These are phyloP conservation scores for Corynorhinus townsendii DNA, from an alignment of 2,113 vertebrate species.

Conservation along the genomic window DNA sequence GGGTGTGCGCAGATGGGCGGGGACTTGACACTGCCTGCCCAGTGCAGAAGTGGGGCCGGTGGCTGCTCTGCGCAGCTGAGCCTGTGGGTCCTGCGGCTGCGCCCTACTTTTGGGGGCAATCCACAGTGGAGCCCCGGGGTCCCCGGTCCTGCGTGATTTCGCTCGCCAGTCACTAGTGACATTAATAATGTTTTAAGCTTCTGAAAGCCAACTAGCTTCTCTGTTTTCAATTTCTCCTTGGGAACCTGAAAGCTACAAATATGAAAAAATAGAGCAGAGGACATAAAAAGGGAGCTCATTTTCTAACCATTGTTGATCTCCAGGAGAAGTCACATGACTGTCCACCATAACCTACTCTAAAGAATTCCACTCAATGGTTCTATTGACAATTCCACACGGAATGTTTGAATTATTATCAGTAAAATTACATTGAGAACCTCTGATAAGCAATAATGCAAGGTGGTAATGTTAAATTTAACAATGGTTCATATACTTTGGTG, in stretches of 20 bases:
- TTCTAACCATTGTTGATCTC: background rate
- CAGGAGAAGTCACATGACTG: background rate
- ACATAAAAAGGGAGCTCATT: background rate
- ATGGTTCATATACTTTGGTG: background rate
- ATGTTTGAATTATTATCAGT: background rate
- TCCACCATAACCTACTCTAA: background rate
- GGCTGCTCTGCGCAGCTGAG: too few relatives aligned
- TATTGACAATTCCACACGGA: background rate
- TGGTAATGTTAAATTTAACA: background rate
- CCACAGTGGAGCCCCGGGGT: too few relatives aligned
- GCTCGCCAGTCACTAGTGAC: background rate
- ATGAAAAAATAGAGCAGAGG: background rate
- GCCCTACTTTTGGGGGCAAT: too few relatives aligned
- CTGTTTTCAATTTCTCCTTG: background rate
- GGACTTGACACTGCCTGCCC: too few relatives aligned
- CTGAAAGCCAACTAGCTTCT: background rate
- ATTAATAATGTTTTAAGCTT: background rate
- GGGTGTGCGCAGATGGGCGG: too few relatives aligned
- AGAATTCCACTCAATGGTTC: background rate
- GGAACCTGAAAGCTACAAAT: background rate
- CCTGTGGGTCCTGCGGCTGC: too few relatives aligned
- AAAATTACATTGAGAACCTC: background rate
- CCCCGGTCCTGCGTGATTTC: too few relatives aligned
- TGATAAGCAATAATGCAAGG: background rate
- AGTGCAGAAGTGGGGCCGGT: too few relatives aligned